Percentiles rank a stretch among this genome's conserved stretches.
Evolutionary conservation across 2,113 vertebrate species (phyloP).

Genomic region (Arothron firmamentum): DNA sequence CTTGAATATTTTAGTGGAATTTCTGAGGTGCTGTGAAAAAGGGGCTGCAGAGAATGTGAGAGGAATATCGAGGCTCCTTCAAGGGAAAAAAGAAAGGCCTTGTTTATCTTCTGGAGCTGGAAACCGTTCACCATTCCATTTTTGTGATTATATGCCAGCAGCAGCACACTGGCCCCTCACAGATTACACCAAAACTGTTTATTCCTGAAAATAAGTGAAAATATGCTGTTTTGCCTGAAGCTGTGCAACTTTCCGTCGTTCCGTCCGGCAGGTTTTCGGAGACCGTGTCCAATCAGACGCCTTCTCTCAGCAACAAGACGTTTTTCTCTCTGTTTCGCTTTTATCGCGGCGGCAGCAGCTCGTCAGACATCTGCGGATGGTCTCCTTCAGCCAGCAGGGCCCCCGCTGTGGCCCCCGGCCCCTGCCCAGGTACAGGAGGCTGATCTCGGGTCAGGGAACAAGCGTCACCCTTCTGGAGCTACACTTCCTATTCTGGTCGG

Average conservation of each 20-base stretch:
- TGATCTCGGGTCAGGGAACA: too few species aligned
- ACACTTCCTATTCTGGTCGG: too few species aligned
- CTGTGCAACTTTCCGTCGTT: slow-evolving; percentile 35
- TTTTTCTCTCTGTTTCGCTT: too few species aligned
- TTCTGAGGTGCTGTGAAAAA: slow-evolving; percentile 50
- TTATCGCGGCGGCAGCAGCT: too few species aligned
- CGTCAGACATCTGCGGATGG: too few species aligned
- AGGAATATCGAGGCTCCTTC: slow-evolving; percentile 84
- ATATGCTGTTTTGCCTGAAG: slow-evolving; percentile 57
- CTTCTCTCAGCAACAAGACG: slow-evolving; percentile 14
- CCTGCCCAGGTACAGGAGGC: too few species aligned
- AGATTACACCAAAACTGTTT: slow-evolving; percentile 78
- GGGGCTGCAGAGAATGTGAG: slow-evolving; percentile 78
- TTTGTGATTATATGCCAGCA: slow-evolving; percentile 94
- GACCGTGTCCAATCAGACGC: slow-evolving; percentile 46
- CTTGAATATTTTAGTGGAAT: slow-evolving; percentile 93
- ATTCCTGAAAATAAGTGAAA: slow-evolving; percentile 12
- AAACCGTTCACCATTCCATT: slow-evolving; percentile 85
- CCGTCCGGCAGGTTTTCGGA: slow-evolving; percentile 35
- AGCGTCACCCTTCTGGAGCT: too few species aligned
- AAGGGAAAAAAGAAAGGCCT: slow-evolving; percentile 86
- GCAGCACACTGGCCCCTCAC: slow-evolving; percentile 84
- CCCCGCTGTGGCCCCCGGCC: too few species aligned
- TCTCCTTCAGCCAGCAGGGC: too few species aligned
- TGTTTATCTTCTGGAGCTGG: slow-evolving; percentile 87